These are phyloP conservation scores for Carcinoscorpius rotundicauda DNA, from an alignment of 1,140 invertebrate genomes.

Conservation along the genomic window DNA sequence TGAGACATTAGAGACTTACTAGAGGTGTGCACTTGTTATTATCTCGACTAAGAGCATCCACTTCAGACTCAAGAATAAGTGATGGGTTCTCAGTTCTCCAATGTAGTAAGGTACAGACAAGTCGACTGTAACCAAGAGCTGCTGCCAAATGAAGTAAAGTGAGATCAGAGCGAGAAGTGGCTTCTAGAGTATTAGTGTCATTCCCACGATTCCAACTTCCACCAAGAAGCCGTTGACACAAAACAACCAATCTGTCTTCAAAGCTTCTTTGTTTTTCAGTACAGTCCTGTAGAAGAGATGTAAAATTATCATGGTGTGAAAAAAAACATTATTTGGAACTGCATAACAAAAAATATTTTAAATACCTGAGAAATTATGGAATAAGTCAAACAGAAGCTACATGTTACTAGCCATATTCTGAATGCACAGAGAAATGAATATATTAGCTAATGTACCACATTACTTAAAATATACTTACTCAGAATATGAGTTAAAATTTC, in stretches of 20 bases:
- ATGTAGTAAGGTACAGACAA: conserved; percentile 62
- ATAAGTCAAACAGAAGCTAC: too few relatives aligned
- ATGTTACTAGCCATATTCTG: too few relatives aligned
- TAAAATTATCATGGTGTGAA: too few relatives aligned
- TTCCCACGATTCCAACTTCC: conserved; percentile 41
- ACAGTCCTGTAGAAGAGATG: too few relatives aligned
- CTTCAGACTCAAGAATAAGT: conserved; percentile 71
- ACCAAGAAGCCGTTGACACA: conserved; percentile 56
- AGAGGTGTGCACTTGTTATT: conserved; percentile 76
- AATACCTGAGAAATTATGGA: too few relatives aligned
- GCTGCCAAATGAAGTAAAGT: conserved; percentile 81
- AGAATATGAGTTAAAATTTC: too few relatives aligned
- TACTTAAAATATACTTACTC: too few relatives aligned
- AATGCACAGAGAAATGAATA: too few relatives aligned
- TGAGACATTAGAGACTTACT: conserved; percentile 38
- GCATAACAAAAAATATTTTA: too few relatives aligned
- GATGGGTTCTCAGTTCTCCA: conserved; percentile 81
- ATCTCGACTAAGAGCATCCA: conserved; percentile 80
- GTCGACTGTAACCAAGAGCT: conserved; percentile 48
- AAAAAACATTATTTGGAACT: too few relatives aligned
- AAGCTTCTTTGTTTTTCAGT: conserved; percentile 38
- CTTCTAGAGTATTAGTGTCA: conserved; percentile 25
- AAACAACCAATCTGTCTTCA: conserved; percentile 67
- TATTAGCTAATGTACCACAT: too few relatives aligned
- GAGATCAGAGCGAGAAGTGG: conserved; percentile 45